Evolutionary conservation across 1,140 invertebrate genomes (phyloP).

Genomic region (Maniola jurtina): DNA sequence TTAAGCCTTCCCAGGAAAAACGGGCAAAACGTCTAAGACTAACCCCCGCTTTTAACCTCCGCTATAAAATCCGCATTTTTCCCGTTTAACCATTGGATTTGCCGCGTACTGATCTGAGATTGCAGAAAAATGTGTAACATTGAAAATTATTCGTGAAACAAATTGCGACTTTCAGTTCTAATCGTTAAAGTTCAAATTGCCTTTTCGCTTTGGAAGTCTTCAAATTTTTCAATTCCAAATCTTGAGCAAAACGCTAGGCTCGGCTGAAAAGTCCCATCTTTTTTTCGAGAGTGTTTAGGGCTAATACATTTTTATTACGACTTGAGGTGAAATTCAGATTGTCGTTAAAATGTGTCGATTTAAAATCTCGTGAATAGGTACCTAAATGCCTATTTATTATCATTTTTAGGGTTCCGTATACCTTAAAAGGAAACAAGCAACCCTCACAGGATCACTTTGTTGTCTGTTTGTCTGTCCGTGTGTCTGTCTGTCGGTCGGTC

Average conservation of each 20-base stretch:
- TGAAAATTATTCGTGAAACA: constrained; percentile 31
- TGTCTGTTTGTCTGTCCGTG: no score
- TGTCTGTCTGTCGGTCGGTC: no score
- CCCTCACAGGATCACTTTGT: no score
- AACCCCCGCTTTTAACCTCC: constrained; percentile 49
- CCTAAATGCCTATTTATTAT: no score
- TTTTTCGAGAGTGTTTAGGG: constrained; percentile 35
- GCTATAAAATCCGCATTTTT: constrained; percentile 54
- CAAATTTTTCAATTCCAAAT: constrained; percentile 32
- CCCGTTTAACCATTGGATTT: constrained; percentile 50
- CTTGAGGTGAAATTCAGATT: constrained; percentile 31
- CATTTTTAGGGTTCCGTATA: no score
- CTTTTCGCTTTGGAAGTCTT: constrained; percentile 6
- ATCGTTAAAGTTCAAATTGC: constrained; percentile 20
- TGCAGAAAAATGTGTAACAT: constrained; percentile 52
- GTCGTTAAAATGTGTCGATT: not conserved
- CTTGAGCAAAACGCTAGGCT: constrained; percentile 27
- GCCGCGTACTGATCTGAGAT: constrained; percentile 50
- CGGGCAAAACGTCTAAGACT: constrained; percentile 24
- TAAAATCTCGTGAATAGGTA: not conserved
- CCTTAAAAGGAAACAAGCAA: no score
- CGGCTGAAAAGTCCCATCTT: constrained; percentile 17
- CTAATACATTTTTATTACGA: constrained; percentile 36
- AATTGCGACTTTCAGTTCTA: constrained; percentile 21
- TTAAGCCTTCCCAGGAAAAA: constrained; percentile 23